Base-by-base conservation (phyloP, 2,113 vertebrate genomes). In the Paradoxurus hermaphroditus region DNA sequence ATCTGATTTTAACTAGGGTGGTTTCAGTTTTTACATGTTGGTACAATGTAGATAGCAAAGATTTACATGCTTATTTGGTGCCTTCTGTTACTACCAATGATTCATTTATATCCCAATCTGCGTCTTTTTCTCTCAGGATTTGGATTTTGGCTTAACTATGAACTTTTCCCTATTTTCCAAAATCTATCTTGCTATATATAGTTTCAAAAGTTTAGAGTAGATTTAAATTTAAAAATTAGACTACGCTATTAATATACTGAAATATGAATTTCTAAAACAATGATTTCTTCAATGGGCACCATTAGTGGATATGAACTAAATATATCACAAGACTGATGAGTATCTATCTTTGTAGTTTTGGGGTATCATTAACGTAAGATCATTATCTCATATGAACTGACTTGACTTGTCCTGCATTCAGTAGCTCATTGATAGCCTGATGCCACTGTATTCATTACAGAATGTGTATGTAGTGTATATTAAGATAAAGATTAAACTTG, bases 141-240 rank as follows among this genome's bases (percentile, higher is more conserved):
- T 70, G 15, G 77, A 91, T 1, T 96, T 2, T 15, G 2, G 19
- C 44, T 92, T 77, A 86, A 44, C 23, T 79, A 67, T 87, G 12
- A 94, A 65, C 39, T 44, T 3, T 81, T 90, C 12, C 1, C 25
- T 87, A 11, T 12, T 92, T 93, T 11, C 0, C 31, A 44, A 31
- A 25, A 87, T 91, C 4, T 68, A 39, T 13, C 72, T 84, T n/a
- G 4, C 25, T 25, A 0, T 3, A 0, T 3, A 2, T 2, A 51
- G 23, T 92, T 95, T 96, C 94, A 97, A 7, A 73, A 79, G 14
- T 84, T 73, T 46, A 46, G 72, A 68, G 75, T 83, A 7, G 63
- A 79, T 73, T 44, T 84, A 83, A 93, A 90, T 25, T 84, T 59
- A 90, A 53, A 88, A 53, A 83, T 31, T 8, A 83, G n/a, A 36